phyloP scores from a whole-genome alignment of 2,113 vertebrate genomes.

The Gymnocephalus cernua region DNA sequence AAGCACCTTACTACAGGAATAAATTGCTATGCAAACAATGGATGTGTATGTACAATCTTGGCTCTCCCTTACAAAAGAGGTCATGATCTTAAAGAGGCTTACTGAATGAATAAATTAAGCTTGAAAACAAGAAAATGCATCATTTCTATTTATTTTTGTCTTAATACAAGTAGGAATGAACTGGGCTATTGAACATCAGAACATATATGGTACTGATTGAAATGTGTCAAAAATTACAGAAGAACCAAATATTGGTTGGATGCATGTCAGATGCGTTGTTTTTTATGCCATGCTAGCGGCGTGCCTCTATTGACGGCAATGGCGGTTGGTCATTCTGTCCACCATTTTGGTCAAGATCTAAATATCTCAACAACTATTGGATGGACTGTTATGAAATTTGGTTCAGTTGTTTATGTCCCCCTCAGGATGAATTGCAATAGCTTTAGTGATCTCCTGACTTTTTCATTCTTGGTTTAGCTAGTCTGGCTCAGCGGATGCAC shows the following conservation, averaged over 20 bases:
- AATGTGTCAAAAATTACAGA: neutral
- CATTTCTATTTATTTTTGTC: neutral
- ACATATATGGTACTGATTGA: neutral
- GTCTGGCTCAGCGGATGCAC: no score
- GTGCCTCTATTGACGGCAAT: neutral
- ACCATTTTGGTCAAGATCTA: neutral
- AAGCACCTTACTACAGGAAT: conserved; percentile 23
- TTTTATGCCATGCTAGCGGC: neutral
- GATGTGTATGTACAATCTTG: neutral
- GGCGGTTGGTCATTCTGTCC: neutral
- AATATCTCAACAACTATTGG: neutral
- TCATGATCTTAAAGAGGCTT: neutral
- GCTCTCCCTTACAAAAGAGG: conserved; percentile 9
- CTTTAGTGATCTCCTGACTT: neutral
- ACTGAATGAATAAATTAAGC: conserved; percentile 11
- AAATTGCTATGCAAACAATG: conserved; percentile 18
- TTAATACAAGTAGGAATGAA: neutral
- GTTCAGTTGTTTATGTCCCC: neutral
- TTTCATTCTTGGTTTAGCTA: neutral
- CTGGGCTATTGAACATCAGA: neutral
- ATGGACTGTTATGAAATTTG: neutral
- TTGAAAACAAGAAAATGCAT: neutral
- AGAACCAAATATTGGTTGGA: neutral
- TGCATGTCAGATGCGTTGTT: neutral
- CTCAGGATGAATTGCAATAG: neutral